A percentile compares a stretch with the other conserved stretches of the same genome.
phyloP scores from a whole-genome alignment of 2,113 vertebrate species.

The Carassius carassius region DNA sequence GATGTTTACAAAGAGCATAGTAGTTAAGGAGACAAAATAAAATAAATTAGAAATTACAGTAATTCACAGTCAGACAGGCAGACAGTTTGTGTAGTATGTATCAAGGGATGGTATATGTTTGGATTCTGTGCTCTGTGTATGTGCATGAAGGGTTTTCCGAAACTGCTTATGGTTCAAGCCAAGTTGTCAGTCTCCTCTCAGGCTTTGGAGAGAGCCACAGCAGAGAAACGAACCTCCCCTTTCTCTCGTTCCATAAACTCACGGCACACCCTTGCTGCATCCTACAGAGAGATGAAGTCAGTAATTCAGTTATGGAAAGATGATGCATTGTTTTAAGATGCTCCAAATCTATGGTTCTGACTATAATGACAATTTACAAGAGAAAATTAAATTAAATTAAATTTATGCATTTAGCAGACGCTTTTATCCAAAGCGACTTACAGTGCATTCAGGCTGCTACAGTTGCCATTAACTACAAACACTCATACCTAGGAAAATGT shows the following conservation, averaged over 20 bases:
- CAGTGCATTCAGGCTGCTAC: not conserved
- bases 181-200: constrained; percentile 58
- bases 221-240: constrained; percentile 92
- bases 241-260: constrained; percentile 90
- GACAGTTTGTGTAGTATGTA: constrained; percentile 36
- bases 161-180: not conserved
- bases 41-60: not conserved
- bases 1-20: not conserved
- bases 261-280: constrained; percentile 88
- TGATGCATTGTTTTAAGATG: not conserved
- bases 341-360: not conserved
- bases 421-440: too few species aligned
- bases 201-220: constrained; percentile 88
- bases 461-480: not conserved
- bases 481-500: not conserved
- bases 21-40: not conserved
- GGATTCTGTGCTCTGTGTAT: constrained; percentile 35
- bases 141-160: constrained; percentile 36
- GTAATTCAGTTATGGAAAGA: not conserved
- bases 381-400: not conserved
- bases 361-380: not conserved
- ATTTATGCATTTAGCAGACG: too few species aligned
- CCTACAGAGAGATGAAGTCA: constrained; percentile 71
- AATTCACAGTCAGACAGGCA: constrained; percentile 11
- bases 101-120: constrained; percentile 1